Percentiles rank a stretch among this genome's conserved stretches.
phyloP scores from a whole-genome alignment of 2,888 invertebrate species.

The Drosophila meridionalis region DNA sequence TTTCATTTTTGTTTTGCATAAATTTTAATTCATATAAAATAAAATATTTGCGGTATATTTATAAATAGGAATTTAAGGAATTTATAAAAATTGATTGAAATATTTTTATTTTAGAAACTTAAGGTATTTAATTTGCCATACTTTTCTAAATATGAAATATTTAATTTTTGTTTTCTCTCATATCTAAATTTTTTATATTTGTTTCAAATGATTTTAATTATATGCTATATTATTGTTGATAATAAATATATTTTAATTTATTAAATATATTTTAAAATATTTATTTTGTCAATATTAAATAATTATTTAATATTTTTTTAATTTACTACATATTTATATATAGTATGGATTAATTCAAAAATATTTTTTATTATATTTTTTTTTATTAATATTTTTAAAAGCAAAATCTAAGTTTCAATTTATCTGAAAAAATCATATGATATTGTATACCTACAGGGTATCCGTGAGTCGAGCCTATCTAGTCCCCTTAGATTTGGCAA shows the following conservation, averaged over 20 bases:
- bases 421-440: not conserved
- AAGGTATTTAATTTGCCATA: not conserved
- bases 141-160: not conserved
- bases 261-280: too few species aligned
- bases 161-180: not conserved
- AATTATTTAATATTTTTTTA: too few species aligned
- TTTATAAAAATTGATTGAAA: not conserved
- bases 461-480: not conserved
- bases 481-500: constrained; percentile 27
- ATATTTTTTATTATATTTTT: too few species aligned
- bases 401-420: not conserved
- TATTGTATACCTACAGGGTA: not conserved
- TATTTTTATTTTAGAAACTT: too few species aligned
- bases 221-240: too few species aligned
- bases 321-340: too few species aligned
- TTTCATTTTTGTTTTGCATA: not conserved
- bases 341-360: too few species aligned
- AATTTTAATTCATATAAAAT: not conserved
- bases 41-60: not conserved
- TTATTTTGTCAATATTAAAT: too few species aligned
- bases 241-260: too few species aligned
- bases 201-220: too few species aligned
- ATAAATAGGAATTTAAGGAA: too few species aligned
- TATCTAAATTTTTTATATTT: too few species aligned
- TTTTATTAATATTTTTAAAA: not conserved